Percentiles rank a stretch among this genome's conserved stretches.
These are phyloP conservation scores for Hippopotamus amphibius DNA, from an alignment of 2,113 vertebrate species.

Conservation along the genomic window DNA sequence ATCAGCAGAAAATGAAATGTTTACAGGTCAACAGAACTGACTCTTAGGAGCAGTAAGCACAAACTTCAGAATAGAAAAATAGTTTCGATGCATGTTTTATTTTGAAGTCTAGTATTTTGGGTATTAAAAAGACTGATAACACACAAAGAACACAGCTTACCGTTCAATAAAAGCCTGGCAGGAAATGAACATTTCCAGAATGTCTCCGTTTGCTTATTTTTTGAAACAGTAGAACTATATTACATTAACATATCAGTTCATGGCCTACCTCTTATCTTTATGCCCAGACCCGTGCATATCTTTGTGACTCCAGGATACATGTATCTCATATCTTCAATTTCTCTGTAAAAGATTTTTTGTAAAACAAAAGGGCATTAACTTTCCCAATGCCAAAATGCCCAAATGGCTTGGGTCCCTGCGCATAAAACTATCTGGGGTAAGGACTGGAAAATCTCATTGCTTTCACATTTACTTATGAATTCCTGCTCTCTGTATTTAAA, in stretches of 20 bases:
- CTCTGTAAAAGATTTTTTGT: neutral
- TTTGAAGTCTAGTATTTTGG: slow-evolving; percentile 14
- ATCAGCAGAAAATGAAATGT: neutral
- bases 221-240: neutral
- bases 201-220: neutral
- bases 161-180: neutral
- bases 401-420: neutral
- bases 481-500: neutral
- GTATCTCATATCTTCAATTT: neutral
- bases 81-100: neutral
- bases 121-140: neutral
- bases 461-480: slow-evolving; percentile 11
- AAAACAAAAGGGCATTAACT: neutral
- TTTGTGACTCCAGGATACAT: neutral
- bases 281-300: neutral
- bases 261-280: neutral
- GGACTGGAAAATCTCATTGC: neutral
- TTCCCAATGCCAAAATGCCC: neutral
- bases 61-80: neutral
- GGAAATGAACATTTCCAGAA: neutral
- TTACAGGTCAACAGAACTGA: neutral
- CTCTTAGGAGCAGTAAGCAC: neutral
- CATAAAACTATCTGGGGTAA: neutral
- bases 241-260: neutral
- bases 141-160: neutral